Percentiles rank a stretch among this genome's conserved stretches.
Conservation (phyloP, 2,888 invertebrate species). For the Plebejus argus region DNA sequence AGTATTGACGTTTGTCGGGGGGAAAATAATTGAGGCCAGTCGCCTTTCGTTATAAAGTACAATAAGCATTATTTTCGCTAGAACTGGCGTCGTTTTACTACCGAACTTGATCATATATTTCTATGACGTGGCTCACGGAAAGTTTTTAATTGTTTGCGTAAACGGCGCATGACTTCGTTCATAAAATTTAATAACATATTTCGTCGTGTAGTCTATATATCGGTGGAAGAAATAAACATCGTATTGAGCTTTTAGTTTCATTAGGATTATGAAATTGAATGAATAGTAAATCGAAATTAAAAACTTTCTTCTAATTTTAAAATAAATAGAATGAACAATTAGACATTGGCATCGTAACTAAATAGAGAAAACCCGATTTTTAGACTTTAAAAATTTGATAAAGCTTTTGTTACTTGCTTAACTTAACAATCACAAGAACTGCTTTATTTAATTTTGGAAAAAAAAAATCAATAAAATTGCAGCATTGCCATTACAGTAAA, state of each 20-base stretch:
- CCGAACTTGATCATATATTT: conserved; percentile 13
- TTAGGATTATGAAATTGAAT: background rate
- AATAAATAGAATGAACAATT: too few species aligned
- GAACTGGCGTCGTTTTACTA: background rate
- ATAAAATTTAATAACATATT: conserved; percentile 10
- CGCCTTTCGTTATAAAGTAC: conserved; percentile 1
- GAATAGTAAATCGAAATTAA: too few species aligned
- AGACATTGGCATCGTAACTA: too few species aligned
- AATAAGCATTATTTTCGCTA: conserved; percentile 5
- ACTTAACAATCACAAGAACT: too few species aligned
- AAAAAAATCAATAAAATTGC: too few species aligned
- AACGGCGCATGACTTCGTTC: background rate
- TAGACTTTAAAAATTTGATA: too few species aligned
- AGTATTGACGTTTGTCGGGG: conserved; percentile 7
- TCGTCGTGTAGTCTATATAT: background rate
- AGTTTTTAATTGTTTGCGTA: conserved; percentile 5
- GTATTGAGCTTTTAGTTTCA: background rate
- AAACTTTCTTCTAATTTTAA: too few species aligned
- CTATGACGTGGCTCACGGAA: conserved; percentile 2
- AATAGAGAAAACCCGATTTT: too few species aligned
- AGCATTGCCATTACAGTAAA: too few species aligned
- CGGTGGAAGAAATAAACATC: background rate
- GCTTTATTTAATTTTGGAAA: too few species aligned
- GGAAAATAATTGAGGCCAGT: background rate
- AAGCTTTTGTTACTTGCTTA: too few species aligned